These are phyloP conservation scores for Chloropsis hardwickii DNA, from an alignment of 2,113 vertebrate species.

Conservation along the genomic window DNA sequence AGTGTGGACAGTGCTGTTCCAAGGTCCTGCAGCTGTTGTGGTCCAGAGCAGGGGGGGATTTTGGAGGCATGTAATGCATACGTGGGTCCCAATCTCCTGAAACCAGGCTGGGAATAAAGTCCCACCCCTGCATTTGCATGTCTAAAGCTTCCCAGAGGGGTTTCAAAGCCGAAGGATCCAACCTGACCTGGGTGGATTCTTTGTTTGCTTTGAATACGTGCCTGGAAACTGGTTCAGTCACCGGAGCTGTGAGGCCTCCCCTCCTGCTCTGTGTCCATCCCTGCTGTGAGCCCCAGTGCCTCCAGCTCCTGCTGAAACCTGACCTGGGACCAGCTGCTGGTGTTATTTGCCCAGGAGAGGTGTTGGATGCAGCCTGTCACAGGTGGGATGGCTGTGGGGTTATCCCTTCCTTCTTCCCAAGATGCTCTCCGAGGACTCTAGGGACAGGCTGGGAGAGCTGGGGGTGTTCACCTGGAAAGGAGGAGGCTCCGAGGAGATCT, in stretches of 20 bases:
- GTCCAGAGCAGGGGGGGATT: background rate
- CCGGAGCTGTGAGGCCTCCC: background rate
- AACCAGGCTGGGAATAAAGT: background rate
- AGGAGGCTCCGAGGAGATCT: background rate
- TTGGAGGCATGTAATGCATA: background rate
- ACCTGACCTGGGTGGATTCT: background rate
- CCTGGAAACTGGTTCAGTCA: background rate
- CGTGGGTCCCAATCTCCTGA: rapidly evolving
- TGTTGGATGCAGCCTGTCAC: background rate
- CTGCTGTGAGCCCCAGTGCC: background rate
- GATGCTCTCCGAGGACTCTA: background rate
- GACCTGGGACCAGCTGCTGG: background rate
- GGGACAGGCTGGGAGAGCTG: background rate
- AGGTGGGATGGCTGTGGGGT: background rate
- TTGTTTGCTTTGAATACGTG: background rate
- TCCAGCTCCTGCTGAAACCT: background rate
- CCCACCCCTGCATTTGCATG: background rate
- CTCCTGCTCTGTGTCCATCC: background rate
- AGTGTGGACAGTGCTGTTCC: rapidly evolving
- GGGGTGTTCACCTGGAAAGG: background rate
- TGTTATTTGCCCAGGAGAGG: background rate
- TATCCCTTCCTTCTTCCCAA: background rate
- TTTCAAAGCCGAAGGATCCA: background rate
- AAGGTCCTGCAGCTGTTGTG: background rate
- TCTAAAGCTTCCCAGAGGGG: background rate